Conservation (phyloP, 2,888 invertebrate genomes). For the Oscheius sp. region DNA sequence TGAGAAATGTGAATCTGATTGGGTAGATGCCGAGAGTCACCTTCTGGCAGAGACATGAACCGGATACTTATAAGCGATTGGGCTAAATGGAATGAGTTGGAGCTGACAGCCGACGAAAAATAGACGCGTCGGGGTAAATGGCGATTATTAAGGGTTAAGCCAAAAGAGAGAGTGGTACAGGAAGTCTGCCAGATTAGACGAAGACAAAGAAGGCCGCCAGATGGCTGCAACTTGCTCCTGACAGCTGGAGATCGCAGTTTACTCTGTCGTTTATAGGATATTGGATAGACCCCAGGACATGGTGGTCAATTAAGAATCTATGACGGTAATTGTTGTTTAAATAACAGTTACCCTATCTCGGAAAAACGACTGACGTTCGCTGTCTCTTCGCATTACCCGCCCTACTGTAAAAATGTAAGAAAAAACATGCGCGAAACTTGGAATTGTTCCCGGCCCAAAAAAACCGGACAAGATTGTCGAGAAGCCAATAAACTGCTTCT, state of each 20-base stretch:
- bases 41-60: background rate
- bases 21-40: background rate
- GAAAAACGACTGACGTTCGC: conserved; percentile 14
- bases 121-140: background rate
- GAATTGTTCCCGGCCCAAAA: conserved; percentile 1
- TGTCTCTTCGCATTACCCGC: conserved; percentile 25
- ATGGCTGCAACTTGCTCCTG: conserved; percentile 34
- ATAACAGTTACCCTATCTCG: background rate
- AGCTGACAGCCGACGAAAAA: conserved; percentile 10
- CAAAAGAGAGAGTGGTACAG: conserved; percentile 16
- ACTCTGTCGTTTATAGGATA: background rate
- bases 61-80: background rate
- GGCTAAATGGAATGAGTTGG: conserved; percentile 25
- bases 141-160: conserved; percentile 4
- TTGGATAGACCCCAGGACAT: background rate
- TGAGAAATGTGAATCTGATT: background rate
- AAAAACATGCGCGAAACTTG: conserved; percentile 5
- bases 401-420: conserved; percentile 25
- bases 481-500: background rate
- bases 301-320: background rate
- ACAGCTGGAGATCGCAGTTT: conserved; percentile 29
- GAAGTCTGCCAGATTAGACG: conserved; percentile 30
- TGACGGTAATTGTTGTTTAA: background rate
- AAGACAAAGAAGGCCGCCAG: conserved; percentile 30
- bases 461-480: conserved; percentile 8